phyloP scores from a whole-genome alignment of 2,113 vertebrate species.

The Phyllopteryx taeniolatus region DNA sequence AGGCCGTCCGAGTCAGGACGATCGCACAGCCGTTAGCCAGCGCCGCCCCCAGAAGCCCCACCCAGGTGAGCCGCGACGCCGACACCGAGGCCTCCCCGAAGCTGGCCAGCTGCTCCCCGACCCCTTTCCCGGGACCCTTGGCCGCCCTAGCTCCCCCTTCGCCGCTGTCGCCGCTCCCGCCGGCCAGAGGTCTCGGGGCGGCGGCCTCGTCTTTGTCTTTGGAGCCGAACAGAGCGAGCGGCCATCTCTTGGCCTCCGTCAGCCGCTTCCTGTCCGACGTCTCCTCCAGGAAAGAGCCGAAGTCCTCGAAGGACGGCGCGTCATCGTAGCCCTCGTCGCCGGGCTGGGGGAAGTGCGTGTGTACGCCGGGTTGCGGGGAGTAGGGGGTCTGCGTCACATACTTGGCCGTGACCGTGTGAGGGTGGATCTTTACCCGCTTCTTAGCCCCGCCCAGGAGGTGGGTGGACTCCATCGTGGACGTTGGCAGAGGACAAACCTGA shows the following conservation, averaged over 20 bases:
- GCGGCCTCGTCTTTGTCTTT: constrained; percentile 66
- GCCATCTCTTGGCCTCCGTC: constrained; percentile 74
- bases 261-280: constrained; percentile 83
- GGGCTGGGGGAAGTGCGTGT: constrained; percentile 86
- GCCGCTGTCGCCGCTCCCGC: constrained; percentile 49
- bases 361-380: constrained; percentile 59
- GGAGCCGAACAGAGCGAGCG: constrained; percentile 80
- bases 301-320: constrained; percentile 79
- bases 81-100: constrained; percentile 80
- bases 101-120: constrained; percentile 73
- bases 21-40: constrained; percentile 87
- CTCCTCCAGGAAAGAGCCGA: constrained; percentile 82
- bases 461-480: constrained; percentile 79
- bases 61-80: constrained; percentile 85
- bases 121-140: constrained; percentile 62
- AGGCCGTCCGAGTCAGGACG: constrained; percentile 82
- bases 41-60: constrained; percentile 82
- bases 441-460: constrained; percentile 79
- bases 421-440: constrained; percentile 94
- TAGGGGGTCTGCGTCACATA: constrained; percentile 77
- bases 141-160: constrained; percentile 39
- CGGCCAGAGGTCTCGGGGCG: constrained; percentile 38
- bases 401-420: constrained; percentile 90
- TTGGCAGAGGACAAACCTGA: constrained; percentile 46
- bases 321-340: constrained; percentile 86